A percentile compares a stretch with the other conserved stretches of the same genome.
phyloP scores from a whole-genome alignment of 2,888 invertebrate species.

The Melipona bicolor region DNA sequence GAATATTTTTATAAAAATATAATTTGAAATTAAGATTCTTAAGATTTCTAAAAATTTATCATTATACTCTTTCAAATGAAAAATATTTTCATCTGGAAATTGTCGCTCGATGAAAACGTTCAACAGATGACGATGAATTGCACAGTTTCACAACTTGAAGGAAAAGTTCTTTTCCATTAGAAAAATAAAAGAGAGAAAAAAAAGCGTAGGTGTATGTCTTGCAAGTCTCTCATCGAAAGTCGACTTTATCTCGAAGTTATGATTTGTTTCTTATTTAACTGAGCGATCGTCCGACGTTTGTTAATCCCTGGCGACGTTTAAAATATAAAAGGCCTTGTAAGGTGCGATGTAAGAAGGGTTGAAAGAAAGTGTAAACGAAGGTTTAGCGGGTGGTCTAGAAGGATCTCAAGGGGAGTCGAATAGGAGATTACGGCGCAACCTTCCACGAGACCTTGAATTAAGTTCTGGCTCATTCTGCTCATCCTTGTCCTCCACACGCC shows the following conservation, averaged over 20 bases:
- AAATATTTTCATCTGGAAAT: not conserved
- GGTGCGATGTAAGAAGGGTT: conserved; percentile 48
- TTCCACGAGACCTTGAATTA: conserved; percentile 64
- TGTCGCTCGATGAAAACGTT: not conserved
- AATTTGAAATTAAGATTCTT: too few species aligned
- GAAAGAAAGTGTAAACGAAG: conserved; percentile 52
- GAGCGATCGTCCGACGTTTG: conserved; percentile 13
- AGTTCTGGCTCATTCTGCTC: conserved; percentile 32
- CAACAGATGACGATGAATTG: not conserved
- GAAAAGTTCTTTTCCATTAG: not conserved
- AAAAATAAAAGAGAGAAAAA: too few species aligned
- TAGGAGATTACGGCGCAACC: conserved; percentile 63
- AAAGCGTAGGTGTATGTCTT: too few species aligned
- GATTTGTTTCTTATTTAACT: conserved; percentile 17
- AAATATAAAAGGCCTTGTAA: conserved; percentile 52
- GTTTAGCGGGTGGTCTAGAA: conserved; percentile 42
- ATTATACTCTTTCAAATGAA: too few species aligned
- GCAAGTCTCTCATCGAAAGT: not conserved
- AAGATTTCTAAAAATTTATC: not conserved
- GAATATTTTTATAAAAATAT: too few species aligned
- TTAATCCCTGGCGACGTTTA: conserved; percentile 43
- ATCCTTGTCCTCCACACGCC: conserved; percentile 39
- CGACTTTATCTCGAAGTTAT: not conserved
- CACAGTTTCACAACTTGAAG: not conserved
- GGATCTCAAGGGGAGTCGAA: conserved; percentile 57